Conservation (phyloP, 53 echinoderm and acorn worm species). For the Luidia sarsii region DNA sequence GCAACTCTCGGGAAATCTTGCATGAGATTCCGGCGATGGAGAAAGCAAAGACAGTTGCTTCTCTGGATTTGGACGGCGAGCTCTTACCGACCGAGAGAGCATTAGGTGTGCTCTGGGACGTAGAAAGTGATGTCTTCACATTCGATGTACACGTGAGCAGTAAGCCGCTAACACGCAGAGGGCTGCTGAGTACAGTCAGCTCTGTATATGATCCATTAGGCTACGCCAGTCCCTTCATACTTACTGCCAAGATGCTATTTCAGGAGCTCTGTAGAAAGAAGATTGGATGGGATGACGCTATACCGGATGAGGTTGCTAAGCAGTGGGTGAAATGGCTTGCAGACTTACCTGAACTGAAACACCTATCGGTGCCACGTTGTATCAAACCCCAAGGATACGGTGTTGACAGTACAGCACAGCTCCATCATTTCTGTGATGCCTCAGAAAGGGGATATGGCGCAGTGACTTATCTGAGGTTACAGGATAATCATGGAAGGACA, state of each 20-base stretch:
- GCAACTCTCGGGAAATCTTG: slow-evolving; percentile 45
- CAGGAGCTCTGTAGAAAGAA: slow-evolving; percentile 52
- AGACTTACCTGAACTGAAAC: slow-evolving; percentile 29
- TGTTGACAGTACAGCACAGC: neutral
- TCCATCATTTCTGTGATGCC: slow-evolving; percentile 37
- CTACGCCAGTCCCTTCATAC: slow-evolving; percentile 60
- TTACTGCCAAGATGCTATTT: slow-evolving; percentile 49
- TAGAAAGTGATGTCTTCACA: slow-evolving; percentile 41
- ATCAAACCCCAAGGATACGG: slow-evolving; percentile 53
- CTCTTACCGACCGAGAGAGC: slow-evolving; percentile 61
- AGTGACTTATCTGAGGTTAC: neutral
- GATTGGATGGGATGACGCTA: slow-evolving; percentile 32
- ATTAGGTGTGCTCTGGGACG: slow-evolving; percentile 61
- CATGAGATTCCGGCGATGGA: slow-evolving; percentile 23
- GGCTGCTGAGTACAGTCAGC: slow-evolving; percentile 52
- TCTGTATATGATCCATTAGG: slow-evolving; percentile 74
- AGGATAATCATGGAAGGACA: neutral
- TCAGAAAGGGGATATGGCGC: slow-evolving; percentile 10
- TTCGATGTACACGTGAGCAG: slow-evolving; percentile 52
- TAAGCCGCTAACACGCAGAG: slow-evolving; percentile 60
- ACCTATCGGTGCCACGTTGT: slow-evolving; percentile 40
- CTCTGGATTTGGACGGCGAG: slow-evolving; percentile 19
- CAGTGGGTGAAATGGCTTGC: slow-evolving; percentile 43
- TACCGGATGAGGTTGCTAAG: slow-evolving; percentile 1
- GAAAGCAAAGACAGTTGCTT: slow-evolving; percentile 6